These are phyloP conservation scores for Mobula hypostoma DNA, from an alignment of 2,113 vertebrate species.

Conservation along the genomic window DNA sequence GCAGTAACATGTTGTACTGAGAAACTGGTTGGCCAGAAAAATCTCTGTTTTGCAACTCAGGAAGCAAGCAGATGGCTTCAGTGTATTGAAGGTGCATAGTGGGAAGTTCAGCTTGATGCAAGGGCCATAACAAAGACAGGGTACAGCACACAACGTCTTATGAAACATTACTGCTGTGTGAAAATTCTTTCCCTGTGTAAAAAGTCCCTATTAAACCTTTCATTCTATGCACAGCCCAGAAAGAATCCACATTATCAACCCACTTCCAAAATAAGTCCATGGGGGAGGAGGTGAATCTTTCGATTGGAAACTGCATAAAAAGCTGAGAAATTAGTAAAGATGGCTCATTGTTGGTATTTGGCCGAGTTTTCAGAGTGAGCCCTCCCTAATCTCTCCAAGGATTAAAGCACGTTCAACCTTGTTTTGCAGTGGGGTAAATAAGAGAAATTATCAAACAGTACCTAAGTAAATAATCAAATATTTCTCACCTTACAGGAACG, in stretches of 20 bases:
- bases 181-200: neutral
- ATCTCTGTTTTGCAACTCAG: neutral
- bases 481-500: neutral
- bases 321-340: neutral
- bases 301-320: neutral
- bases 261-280: neutral
- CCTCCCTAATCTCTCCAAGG: neutral
- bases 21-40: neutral
- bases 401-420: neutral
- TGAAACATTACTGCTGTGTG: neutral
- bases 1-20: neutral
- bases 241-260: no score
- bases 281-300: neutral
- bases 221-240: neutral
- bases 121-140: neutral
- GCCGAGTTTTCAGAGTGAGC: neutral
- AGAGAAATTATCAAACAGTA: neutral
- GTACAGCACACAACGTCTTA: neutral
- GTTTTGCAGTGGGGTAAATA: neutral
- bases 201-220: neutral
- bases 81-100: neutral
- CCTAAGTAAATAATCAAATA: neutral
- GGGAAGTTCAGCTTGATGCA: neutral
- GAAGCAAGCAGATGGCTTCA: neutral
- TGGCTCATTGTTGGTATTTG: neutral